Evolutionary conservation across 2,797 vertebrate genomes (phyloP), one percentile per base, ranked within the genome.

Genomic region (Chloroceryle amazona): DNA sequence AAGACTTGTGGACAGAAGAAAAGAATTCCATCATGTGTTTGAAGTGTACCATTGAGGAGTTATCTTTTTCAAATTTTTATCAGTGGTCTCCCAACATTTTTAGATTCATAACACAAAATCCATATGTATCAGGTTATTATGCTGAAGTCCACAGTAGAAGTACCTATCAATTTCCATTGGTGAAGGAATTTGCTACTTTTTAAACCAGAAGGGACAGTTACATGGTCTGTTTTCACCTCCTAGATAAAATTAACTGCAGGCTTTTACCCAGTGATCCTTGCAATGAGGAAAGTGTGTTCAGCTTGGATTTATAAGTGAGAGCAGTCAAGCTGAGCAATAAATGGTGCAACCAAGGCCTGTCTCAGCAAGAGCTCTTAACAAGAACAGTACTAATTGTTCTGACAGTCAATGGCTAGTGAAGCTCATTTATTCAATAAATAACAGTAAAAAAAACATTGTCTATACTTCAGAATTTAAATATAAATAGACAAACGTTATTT

Each of bases 321-420:
- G 0, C 17, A 81, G n/a, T 75, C 52, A 78, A 88, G 57, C 79
- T 86, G 80, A 81, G 65, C 57, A 73, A 4, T 85, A 66, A 9
- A 9, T 75, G 35, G 25, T 74, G 10, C 52, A 78, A 83, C 44
- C 61, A 81, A 76, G n/a, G 26, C 35, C 17, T 75, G 52, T 81
- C 80, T 81, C 62, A 83, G 76, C 70, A 81, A 92, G 76, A 58
- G n/a, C 14, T 75, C 70, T 74, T 92, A 79, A 86, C 42, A 90
- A 78, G 62, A 88, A 22, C 6, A 19, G 14, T 79, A 81, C 76
- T 83, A 93, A 89, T 88, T 93, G 37, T 83, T 90, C 61, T 51
- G 49, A 13, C 23, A 86, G 79, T 54, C 85, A 91, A 3, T 89
- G 68, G 33, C 29, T 74, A 86, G 26, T 89, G 54, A 11, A 90